Conservation (phyloP, 2,113 vertebrate species). For the Thalassarche chlororhynchos region DNA sequence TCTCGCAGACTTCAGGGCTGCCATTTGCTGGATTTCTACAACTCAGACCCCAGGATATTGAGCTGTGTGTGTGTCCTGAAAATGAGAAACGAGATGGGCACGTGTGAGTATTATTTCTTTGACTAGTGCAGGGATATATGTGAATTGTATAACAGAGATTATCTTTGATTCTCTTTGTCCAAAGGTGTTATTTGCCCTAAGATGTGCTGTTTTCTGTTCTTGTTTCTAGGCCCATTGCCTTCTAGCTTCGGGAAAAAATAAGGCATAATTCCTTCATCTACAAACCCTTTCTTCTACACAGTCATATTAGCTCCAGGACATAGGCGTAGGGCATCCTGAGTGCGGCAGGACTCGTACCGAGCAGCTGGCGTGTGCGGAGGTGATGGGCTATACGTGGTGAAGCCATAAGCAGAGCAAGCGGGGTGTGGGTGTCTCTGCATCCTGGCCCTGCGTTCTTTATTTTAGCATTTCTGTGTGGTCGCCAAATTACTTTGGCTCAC, state of each 20-base stretch:
- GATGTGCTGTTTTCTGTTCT: not conserved
- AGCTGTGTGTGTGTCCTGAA: not conserved
- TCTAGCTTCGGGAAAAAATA: not conserved
- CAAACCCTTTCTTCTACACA: too few relatives aligned
- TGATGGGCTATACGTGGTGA: not conserved
- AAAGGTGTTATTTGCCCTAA: not conserved
- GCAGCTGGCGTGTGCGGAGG: rapidly evolving
- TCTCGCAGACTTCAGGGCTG: not conserved
- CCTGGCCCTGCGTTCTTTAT: not conserved
- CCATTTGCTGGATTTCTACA: not conserved
- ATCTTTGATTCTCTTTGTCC: not conserved
- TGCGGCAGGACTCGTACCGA: not conserved
- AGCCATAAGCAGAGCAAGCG: rapidly evolving
- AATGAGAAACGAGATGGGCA: not conserved
- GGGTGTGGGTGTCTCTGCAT: not conserved
- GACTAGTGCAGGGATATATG: not conserved
- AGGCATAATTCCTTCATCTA: not conserved
- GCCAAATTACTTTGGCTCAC: not conserved
- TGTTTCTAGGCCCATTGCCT: not conserved
- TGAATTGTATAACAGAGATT: not conserved
- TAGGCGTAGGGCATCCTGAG: not conserved
- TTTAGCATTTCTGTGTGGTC: not conserved
- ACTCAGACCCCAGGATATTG: not conserved
- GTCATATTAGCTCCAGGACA: rapidly evolving
- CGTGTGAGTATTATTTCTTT: not conserved